These are phyloP conservation scores for Cephus spinipes DNA, from an alignment of 2,888 invertebrate species.

Conservation along the genomic window DNA sequence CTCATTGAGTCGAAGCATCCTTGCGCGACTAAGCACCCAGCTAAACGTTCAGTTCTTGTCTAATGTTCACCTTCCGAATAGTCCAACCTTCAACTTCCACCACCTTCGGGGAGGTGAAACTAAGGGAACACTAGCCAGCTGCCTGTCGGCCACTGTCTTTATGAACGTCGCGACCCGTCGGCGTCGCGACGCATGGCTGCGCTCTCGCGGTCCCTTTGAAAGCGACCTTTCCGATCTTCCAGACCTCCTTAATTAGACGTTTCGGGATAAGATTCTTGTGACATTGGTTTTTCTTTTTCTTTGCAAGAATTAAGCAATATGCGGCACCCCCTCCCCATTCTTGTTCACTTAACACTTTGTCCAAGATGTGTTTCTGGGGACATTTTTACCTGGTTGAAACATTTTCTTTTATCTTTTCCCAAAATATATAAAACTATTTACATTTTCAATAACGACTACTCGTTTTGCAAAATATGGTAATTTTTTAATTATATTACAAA, in stretches of 20 bases:
- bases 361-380: neutral
- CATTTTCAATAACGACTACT: neutral
- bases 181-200: slow-evolving; percentile 30
- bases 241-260: slow-evolving; percentile 2
- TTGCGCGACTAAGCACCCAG: slow-evolving; percentile 38
- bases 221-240: slow-evolving; percentile 2
- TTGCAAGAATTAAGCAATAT: neutral
- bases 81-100: neutral
- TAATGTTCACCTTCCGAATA: neutral
- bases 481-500: neutral
- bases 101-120: neutral
- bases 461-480: neutral
- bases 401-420: neutral
- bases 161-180: slow-evolving; percentile 27
- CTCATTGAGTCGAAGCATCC: slow-evolving; percentile 38
- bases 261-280: neutral
- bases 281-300: neutral
- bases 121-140: neutral
- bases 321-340: neutral
- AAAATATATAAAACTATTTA: neutral
- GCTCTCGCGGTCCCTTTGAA: slow-evolving; percentile 23
- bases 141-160: neutral
- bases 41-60: slow-evolving; percentile 29
- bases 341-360: neutral
- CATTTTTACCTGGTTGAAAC: neutral